Evolutionary conservation across 2,888 invertebrate genomes (phyloP).

Genomic region (Eristalis pertinax): DNA sequence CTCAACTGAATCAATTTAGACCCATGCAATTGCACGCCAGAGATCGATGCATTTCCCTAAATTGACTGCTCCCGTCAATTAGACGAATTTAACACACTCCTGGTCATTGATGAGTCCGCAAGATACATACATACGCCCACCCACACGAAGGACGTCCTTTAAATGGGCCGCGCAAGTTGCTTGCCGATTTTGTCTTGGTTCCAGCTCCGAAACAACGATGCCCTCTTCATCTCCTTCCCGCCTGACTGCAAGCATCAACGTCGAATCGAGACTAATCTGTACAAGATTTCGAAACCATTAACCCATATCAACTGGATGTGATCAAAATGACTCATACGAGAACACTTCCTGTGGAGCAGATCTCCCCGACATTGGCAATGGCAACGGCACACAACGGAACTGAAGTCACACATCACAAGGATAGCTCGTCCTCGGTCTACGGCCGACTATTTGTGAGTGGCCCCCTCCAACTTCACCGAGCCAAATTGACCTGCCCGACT

Average conservation of each 20-base stretch:
- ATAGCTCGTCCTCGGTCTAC: neutral
- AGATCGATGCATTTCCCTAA: no score
- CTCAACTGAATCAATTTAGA: no score
- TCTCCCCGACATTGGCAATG: neutral
- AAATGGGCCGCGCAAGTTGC: neutral
- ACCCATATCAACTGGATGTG: neutral
- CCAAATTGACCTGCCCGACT: neutral
- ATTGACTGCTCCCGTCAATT: no score
- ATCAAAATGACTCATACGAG: constrained; percentile 16
- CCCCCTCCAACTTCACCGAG: neutral
- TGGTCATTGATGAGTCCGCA: no score
- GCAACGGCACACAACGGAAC: neutral
- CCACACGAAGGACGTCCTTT: neutral
- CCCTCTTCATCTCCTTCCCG: neutral
- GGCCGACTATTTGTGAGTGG: neutral
- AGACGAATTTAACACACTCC: no score
- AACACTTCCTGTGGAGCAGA: neutral
- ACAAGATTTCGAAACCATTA: neutral
- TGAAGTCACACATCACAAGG: neutral
- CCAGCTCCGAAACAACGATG: no score
- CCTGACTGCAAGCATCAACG: neutral
- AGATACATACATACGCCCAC: no score
- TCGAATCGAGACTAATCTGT: neutral
- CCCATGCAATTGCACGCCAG: no score
- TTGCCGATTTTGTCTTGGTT: no score